These are phyloP conservation scores for Scaptomyza hsui DNA, from an alignment of 1,140 invertebrate species.

Conservation along the genomic window DNA sequence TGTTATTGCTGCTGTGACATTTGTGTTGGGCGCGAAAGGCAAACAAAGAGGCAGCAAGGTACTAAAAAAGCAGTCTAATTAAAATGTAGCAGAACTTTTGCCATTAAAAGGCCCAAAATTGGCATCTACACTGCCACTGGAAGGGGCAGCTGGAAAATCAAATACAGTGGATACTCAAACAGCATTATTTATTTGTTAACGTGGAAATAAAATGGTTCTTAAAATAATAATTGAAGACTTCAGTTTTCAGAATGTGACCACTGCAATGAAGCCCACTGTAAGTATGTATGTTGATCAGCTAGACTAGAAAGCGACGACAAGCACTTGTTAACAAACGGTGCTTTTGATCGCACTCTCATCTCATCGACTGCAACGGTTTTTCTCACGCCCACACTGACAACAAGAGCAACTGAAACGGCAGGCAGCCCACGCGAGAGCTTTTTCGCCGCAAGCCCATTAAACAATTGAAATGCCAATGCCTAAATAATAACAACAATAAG, in stretches of 20 bases:
- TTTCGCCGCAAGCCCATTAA: constrained; percentile 51
- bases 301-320: not conserved
- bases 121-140: constrained; percentile 43
- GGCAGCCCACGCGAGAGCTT: constrained; percentile 38
- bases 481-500: constrained; percentile 19
- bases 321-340: constrained; percentile 9
- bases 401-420: constrained; percentile 5
- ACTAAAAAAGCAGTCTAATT: constrained; percentile 71
- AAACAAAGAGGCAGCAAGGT: constrained; percentile 11
- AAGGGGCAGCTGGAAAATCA: not conserved
- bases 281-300: too few relatives aligned
- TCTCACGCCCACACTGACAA: constrained; percentile 50
- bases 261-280: too few relatives aligned
- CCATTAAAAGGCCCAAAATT: constrained; percentile 63
- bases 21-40: constrained; percentile 12
- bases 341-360: not conserved
- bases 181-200: not conserved
- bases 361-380: constrained; percentile 14
- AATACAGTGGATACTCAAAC: not conserved
- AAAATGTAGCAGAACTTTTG: constrained; percentile 62
- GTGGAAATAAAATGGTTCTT: too few relatives aligned
- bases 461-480: constrained; percentile 65
- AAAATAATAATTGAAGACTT: too few relatives aligned
- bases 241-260: too few relatives aligned
- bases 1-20: constrained; percentile 36